Conservation (phyloP, 2,888 invertebrate genomes). For the Hecatera dysodea region DNA sequence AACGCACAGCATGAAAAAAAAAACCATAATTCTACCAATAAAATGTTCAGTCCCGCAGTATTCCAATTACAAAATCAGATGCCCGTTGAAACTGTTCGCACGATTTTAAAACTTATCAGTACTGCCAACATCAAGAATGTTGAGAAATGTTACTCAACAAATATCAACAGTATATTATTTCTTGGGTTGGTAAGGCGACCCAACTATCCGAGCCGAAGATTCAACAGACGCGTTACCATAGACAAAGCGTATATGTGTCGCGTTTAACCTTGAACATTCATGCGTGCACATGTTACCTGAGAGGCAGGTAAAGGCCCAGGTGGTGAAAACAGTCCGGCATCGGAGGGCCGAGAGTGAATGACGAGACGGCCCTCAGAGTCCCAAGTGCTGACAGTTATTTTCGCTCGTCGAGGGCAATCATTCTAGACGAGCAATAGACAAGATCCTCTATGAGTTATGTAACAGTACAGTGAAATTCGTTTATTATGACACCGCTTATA, state of each 20-base stretch:
- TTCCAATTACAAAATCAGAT: neutral
- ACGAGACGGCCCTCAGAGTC: conserved; percentile 22
- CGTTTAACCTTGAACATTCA: neutral
- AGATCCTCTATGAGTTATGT: conserved; percentile 1
- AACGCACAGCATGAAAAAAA: too few species aligned
- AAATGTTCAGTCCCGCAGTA: neutral
- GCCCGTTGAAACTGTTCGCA: neutral
- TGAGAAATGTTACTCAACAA: neutral
- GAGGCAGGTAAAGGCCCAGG: conserved; percentile 15
- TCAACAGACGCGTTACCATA: neutral
- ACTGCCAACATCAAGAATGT: too few species aligned
- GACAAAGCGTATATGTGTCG: neutral
- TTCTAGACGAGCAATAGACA: conserved; percentile 14
- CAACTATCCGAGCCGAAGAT: neutral
- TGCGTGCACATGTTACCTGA: conserved; percentile 24
- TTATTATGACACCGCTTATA: too few species aligned
- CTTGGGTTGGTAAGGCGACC: neutral
- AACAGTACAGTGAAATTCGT: neutral
- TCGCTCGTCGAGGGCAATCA: conserved; percentile 7
- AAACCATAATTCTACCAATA: neutral
- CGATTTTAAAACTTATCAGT: too few species aligned
- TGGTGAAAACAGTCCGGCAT: conserved; percentile 6
- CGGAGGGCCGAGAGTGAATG: conserved; percentile 4
- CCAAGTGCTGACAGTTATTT: conserved; percentile 24
- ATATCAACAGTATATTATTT: neutral